These are phyloP conservation scores for Lophius piscatorius DNA, from an alignment of 2,113 vertebrate genomes.

Conservation along the genomic window DNA sequence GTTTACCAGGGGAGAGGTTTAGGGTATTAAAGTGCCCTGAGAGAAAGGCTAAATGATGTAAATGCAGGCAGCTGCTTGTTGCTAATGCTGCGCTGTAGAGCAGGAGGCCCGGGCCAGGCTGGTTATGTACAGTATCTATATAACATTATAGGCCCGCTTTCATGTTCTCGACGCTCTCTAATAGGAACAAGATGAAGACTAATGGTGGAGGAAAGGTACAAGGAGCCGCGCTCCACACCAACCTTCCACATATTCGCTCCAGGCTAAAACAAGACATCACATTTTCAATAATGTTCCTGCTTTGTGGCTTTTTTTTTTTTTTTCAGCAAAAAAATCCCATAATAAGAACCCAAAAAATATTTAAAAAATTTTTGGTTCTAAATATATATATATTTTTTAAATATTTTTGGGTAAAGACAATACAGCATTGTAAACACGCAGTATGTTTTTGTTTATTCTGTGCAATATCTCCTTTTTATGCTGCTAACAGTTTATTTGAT, in stretches of 20 bases:
- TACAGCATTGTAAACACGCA: no score
- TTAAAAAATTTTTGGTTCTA: no score
- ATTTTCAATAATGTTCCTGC: no score
- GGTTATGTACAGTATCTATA: slow-evolving; percentile 87
- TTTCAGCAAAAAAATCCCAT: no score
- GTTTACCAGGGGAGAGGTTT: slow-evolving; percentile 86
- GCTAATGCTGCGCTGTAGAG: slow-evolving; percentile 85
- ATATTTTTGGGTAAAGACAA: no score
- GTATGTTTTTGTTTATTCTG: no score
- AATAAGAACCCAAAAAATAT: no score
- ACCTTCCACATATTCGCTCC: slow-evolving; percentile 11
- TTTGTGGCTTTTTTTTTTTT: no score
- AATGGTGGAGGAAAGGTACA: slow-evolving; percentile 88
- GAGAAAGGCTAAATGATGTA: slow-evolving; percentile 82
- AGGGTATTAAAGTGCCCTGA: slow-evolving; percentile 87
- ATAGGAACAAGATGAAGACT: slow-evolving; percentile 94
- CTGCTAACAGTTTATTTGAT: no score
- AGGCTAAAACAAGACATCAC: slow-evolving; percentile 2
- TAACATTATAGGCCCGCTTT: slow-evolving; percentile 90
- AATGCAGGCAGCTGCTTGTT: slow-evolving; percentile 93
- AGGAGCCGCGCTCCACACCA: slow-evolving; percentile 82
- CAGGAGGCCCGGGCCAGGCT: slow-evolving; percentile 87
- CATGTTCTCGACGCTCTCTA: slow-evolving; percentile 90
- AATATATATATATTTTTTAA: no score
- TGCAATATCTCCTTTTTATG: no score